phyloP scores from a whole-genome alignment of 2,113 vertebrate species.

The Clinocottus analis region DNA sequence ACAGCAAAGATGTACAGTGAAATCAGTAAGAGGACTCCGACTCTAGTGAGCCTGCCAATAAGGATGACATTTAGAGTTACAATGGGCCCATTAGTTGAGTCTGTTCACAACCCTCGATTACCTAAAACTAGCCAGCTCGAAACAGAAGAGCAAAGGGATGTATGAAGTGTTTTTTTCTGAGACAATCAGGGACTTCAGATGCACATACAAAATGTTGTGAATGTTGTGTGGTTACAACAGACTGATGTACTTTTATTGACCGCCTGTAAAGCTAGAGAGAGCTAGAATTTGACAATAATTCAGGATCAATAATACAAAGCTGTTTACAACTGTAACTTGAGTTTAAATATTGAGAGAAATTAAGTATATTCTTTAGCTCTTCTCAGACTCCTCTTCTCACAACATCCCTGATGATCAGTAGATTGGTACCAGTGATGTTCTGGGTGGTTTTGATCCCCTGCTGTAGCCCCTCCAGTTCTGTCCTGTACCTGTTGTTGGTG shows the following conservation, averaged over 20 bases:
- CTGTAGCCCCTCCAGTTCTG: too few relatives aligned
- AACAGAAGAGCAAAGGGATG: not conserved
- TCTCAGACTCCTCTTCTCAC: too few relatives aligned
- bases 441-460: too few relatives aligned
- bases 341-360: not conserved
- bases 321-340: conserved; percentile 13
- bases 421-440: too few relatives aligned
- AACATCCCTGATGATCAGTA: too few relatives aligned
- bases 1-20: not conserved
- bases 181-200: not conserved
- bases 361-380: too few relatives aligned
- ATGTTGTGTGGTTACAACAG: accelerated
- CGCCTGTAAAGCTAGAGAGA: not conserved
- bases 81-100: not conserved
- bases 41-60: not conserved
- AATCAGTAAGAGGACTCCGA: not conserved
- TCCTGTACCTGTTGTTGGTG: too few relatives aligned
- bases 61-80: not conserved
- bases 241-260: not conserved
- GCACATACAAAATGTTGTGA: not conserved
- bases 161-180: too few relatives aligned
- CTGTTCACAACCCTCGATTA: not conserved
- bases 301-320: conserved; percentile 14
- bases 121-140: not conserved
- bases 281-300: not conserved